Conservation (phyloP, 30 jellyfish, hydroid and myxozoan genomes). For the Mastigias papua region DNA sequence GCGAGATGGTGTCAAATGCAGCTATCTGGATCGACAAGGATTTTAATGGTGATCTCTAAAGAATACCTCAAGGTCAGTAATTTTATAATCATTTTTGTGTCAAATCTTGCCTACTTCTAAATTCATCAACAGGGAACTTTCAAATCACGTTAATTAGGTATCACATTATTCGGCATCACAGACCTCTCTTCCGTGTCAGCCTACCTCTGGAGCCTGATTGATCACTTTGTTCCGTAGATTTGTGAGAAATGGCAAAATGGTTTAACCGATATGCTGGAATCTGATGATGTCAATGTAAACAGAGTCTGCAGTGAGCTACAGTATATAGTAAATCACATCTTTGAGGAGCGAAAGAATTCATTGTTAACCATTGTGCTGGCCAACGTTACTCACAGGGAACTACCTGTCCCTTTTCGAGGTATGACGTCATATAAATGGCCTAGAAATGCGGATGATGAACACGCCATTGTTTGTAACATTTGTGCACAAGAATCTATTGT, state of each 20-base stretch:
- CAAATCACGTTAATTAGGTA: no score
- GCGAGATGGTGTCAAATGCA: conserved; percentile 75
- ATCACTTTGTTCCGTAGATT: conserved; percentile 5
- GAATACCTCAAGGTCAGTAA: conserved; percentile 50
- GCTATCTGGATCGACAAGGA: conserved; percentile 36
- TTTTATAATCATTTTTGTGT: not conserved
- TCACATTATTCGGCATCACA: no score
- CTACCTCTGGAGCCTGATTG: no score
- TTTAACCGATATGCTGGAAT: not conserved
- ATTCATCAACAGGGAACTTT: no score
- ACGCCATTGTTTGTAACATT: not conserved
- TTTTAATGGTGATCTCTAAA: conserved; percentile 41
- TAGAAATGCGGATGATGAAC: not conserved
- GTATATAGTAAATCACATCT: conserved; percentile 42
- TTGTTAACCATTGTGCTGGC: conserved; percentile 45
- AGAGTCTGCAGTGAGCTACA: conserved; percentile 58
- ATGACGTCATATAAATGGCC: not conserved
- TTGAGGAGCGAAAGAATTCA: conserved; percentile 40
- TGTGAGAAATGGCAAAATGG: conserved; percentile 43
- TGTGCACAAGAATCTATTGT: not conserved
- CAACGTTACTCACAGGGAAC: conserved; percentile 43
- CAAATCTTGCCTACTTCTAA: not conserved
- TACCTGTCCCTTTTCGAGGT: conserved; percentile 33
- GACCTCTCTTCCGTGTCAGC: no score
- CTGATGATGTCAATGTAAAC: conserved; percentile 48